Evolutionary conservation across 2,797 vertebrate genomes (phyloP), one percentile per base, ranked within the genome.

Genomic region (Periophthalmus magnuspinnatus): DNA sequence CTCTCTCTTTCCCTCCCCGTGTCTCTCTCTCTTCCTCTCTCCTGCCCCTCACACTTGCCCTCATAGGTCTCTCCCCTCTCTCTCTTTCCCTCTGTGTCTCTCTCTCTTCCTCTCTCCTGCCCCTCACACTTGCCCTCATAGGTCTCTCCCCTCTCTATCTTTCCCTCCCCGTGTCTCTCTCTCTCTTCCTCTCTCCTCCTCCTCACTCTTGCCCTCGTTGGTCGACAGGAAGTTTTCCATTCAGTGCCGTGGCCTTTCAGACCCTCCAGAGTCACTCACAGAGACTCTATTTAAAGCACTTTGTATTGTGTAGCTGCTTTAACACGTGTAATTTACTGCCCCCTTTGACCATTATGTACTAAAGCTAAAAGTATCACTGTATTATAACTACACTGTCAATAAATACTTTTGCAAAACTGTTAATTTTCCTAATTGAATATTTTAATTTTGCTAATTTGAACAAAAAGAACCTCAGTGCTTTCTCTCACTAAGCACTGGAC

Each of bases 181-280:
- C 81, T 84, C 71, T 69, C 56, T 86, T 71, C 80, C 67, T 80
- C 5, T 21, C 19, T 21, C 50, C 14, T 21, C 6, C n/a, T 21
- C 7, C 52, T 55, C 24, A 24, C 72, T 86, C 80, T 84, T 86
- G 82, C 83, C 71, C 79, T 66, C 38, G 3, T 52, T 54, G 70
- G 68, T 71, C 71, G 63, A 81, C 88, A 88, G 93, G 93, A 94
- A 93, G 87, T 80, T 70, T 61, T 60, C 81, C 80, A 83, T 92
- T 92, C 80, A 88, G 85, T 83, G 82, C 75, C 14, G 66, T 55
- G 58, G 71, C 67, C 71, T 79, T 77, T 48, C 65, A 82, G 80
- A 85, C 74, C 80, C 69, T 71, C 67, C 36, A 70, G 62, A 6
- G 78, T 32, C 5, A 54, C 75, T 65, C 64, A 79, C 80, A 82